A percentile compares a stretch with the other conserved stretches of the same genome.
Conservation (phyloP, 2,113 vertebrate genomes). For the Passer montanus region DNA sequence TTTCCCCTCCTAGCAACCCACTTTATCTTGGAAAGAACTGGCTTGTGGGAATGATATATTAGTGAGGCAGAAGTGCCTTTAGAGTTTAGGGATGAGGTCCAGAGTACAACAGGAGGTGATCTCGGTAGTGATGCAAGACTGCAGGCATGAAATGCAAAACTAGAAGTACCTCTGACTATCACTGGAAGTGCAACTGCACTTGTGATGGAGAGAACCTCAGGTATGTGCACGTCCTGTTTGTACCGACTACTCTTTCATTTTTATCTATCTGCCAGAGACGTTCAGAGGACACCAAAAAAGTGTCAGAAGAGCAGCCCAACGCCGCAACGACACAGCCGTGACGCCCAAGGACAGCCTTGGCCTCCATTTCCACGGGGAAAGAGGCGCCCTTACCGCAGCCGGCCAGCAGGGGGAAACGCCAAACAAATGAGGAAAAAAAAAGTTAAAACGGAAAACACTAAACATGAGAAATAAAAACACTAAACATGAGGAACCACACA, state of each 20-base stretch:
- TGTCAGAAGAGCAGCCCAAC: background rate
- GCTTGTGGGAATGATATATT: background rate
- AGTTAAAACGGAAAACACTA: background rate
- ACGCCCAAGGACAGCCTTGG: background rate
- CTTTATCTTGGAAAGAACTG: background rate
- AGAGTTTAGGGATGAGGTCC: conserved; percentile 4
- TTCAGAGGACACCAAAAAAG: background rate
- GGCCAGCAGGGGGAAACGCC: conserved; percentile 60
- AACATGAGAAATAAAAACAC: background rate
- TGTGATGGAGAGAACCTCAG: background rate
- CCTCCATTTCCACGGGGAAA: background rate
- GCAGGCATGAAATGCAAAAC: background rate
- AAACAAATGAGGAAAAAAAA: conserved; percentile 16
- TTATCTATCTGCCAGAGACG: background rate
- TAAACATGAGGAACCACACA: background rate
- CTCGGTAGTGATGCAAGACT: background rate
- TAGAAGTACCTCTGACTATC: background rate
- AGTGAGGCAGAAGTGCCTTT: background rate
- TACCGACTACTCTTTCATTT: background rate
- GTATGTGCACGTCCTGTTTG: background rate
- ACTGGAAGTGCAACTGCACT: background rate
- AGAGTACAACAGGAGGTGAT: background rate
- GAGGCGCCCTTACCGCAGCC: background rate
- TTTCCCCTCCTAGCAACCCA: background rate
- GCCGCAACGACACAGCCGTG: background rate